A percentile compares a stretch with the other conserved stretches of the same genome.
Evolutionary conservation across 2,888 invertebrate species (phyloP).

Genomic region (Megalurothrips usitatus): DNA sequence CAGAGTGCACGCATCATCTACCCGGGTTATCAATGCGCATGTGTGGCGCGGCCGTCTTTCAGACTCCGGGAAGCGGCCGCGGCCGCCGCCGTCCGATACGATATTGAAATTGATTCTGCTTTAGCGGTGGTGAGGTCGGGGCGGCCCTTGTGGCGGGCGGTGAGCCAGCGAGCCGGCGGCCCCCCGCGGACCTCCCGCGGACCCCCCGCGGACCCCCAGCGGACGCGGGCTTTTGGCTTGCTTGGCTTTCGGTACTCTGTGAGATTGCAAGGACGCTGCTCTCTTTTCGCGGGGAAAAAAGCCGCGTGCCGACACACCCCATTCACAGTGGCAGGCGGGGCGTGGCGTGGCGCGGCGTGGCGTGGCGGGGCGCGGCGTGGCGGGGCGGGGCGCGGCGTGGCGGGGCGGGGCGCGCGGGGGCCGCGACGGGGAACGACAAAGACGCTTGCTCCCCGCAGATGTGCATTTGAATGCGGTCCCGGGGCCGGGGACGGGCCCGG

Average conservation of each 20-base stretch:
- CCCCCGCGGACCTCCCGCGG: not conserved
- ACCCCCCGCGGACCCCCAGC: not conserved
- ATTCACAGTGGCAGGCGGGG: not conserved
- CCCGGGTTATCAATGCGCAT: too few species aligned
- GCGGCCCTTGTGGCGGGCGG: too few species aligned
- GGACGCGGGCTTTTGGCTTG: not conserved
- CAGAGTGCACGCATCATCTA: too few species aligned
- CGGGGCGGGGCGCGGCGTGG: not conserved
- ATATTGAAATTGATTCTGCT: too few species aligned
- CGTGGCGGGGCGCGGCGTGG: not conserved
- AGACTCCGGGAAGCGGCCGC: too few species aligned
- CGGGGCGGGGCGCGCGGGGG: not conserved
- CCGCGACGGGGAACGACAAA: not conserved
- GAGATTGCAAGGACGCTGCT: constrained; percentile 8
- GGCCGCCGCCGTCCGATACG: too few species aligned
- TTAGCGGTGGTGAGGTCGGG: too few species aligned
- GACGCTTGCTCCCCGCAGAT: constrained; percentile 6
- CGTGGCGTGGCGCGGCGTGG: not conserved
- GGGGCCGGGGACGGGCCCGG: constrained; percentile 1
- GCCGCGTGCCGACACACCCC: not conserved
- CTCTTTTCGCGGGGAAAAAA: not conserved
- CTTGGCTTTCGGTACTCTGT: not conserved
- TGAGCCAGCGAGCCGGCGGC: not conserved
- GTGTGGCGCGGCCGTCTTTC: too few species aligned
- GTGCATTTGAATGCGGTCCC: not conserved